Conservation (phyloP, 2,113 vertebrate genomes). For the Dipodomys spectabilis region DNA sequence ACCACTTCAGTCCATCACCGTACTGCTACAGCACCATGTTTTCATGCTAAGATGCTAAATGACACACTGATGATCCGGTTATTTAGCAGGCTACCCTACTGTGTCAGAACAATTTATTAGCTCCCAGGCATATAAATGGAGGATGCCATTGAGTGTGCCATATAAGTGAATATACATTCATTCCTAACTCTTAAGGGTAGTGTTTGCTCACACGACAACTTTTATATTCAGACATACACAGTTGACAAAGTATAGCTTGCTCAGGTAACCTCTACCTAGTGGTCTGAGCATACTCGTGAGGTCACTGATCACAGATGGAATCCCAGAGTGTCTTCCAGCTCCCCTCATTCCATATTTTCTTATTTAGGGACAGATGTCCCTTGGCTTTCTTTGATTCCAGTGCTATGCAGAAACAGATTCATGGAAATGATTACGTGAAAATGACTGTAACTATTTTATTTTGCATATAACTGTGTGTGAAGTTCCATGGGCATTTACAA, state of each 20-base stretch:
- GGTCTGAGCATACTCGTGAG: fast-evolving
- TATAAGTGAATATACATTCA: background rate
- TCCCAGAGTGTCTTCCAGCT: background rate
- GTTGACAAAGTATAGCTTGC: background rate
- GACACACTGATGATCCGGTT: no score
- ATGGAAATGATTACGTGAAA: background rate
- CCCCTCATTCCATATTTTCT: background rate
- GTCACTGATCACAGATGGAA: background rate
- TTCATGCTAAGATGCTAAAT: background rate
- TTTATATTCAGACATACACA: fast-evolving
- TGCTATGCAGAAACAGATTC: background rate
- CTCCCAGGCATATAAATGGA: background rate
- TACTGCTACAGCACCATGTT: background rate
- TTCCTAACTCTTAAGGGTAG: background rate
- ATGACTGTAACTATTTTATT: background rate
- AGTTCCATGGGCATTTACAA: background rate
- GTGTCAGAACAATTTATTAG: no score
- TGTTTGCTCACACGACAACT: background rate
- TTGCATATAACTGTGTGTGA: background rate
- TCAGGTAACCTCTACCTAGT: background rate
- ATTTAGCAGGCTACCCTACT: background rate
- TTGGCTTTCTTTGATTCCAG: background rate
- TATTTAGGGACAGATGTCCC: background rate
- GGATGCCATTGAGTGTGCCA: background rate
- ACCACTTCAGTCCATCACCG: no score